Percentiles rank a stretch among this genome's conserved stretches.
phyloP scores from a whole-genome alignment of 2,113 vertebrate genomes.

The Microcebus tavaratra region DNA sequence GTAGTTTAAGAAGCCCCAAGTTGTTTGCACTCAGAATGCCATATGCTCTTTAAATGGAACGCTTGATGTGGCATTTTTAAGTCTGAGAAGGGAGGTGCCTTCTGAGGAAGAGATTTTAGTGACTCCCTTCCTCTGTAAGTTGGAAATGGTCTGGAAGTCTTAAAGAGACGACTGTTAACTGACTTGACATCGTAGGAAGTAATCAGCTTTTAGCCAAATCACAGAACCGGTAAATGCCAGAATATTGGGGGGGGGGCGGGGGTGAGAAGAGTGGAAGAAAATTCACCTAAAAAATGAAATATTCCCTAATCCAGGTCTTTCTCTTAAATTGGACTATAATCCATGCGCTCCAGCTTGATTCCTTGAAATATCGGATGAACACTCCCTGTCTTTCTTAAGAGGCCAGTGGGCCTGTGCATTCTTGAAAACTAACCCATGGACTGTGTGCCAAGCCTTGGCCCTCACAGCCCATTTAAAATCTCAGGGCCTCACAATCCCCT shows the following conservation, averaged over 20 bases:
- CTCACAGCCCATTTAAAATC: not conserved
- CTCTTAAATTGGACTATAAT: not conserved
- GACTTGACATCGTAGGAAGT: slow-evolving; percentile 69
- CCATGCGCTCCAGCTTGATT: slow-evolving; percentile 32
- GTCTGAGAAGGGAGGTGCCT: slow-evolving; percentile 65
- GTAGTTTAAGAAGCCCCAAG: slow-evolving; percentile 78
- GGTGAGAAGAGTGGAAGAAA: not conserved
- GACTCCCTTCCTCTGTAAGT: slow-evolving; percentile 41
- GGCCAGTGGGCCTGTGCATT: not conserved
- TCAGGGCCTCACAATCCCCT: slow-evolving; percentile 47
- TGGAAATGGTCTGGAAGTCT: slow-evolving; percentile 68
- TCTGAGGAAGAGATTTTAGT: slow-evolving; percentile 63
- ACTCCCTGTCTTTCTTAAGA: not conserved
- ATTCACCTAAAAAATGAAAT: slow-evolving; percentile 42
- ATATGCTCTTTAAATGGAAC: slow-evolving; percentile 60
- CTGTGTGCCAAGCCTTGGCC: not conserved
- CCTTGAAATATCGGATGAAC: not conserved
- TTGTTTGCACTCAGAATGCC: slow-evolving; percentile 81
- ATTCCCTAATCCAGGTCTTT: slow-evolving; percentile 42
- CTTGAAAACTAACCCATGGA: not conserved
- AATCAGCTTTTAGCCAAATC: slow-evolving; percentile 65
- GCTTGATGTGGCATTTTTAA: slow-evolving; percentile 53
- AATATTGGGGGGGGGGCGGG: slow-evolving; percentile 28
- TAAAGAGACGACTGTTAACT: slow-evolving; percentile 49
- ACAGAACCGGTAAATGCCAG: slow-evolving; percentile 61